These are phyloP conservation scores for Bucorvus abyssinicus DNA, from an alignment of 2,797 vertebrate species.

Conservation along the genomic window DNA sequence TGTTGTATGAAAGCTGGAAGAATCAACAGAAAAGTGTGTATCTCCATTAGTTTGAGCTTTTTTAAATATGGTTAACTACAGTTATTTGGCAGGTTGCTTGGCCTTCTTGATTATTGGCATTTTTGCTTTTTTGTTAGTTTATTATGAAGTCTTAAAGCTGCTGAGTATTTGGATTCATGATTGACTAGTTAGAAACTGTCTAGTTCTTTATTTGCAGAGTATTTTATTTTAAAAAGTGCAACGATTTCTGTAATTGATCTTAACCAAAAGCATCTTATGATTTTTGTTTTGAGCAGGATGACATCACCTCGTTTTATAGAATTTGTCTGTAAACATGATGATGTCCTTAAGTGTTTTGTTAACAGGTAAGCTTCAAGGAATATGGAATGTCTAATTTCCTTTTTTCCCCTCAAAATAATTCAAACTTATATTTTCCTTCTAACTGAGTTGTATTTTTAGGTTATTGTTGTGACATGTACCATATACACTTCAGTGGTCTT, in stretches of 20 bases:
- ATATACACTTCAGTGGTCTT: not conserved
- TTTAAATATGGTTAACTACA: not conserved
- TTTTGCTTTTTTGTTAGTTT: not conserved
- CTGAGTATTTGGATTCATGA: not conserved
- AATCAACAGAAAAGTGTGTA: not conserved
- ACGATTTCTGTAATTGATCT: not conserved
- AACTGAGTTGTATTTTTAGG: not conserved
- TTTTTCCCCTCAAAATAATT: not conserved
- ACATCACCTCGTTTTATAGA: constrained; percentile 97
- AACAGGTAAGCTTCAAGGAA: constrained; percentile 83
- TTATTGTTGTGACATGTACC: not conserved
- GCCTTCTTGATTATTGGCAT: not conserved
- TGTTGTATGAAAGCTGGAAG: not conserved
- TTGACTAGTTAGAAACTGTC: not conserved
- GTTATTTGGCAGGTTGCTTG: not conserved
- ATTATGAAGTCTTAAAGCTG: not conserved
- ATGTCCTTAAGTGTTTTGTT: constrained; percentile 98
- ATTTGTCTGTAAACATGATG: constrained; percentile 97
- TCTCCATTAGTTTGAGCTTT: not conserved
- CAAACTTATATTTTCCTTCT: not conserved
- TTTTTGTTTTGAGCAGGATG: constrained; percentile 82
- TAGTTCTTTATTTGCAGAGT: not conserved
- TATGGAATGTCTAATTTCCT: not conserved
- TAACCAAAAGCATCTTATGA: not conserved
- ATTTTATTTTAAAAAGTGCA: not conserved